Evolutionary conservation across 2,113 vertebrate genomes (phyloP).

Genomic region (Empidonax traillii): DNA sequence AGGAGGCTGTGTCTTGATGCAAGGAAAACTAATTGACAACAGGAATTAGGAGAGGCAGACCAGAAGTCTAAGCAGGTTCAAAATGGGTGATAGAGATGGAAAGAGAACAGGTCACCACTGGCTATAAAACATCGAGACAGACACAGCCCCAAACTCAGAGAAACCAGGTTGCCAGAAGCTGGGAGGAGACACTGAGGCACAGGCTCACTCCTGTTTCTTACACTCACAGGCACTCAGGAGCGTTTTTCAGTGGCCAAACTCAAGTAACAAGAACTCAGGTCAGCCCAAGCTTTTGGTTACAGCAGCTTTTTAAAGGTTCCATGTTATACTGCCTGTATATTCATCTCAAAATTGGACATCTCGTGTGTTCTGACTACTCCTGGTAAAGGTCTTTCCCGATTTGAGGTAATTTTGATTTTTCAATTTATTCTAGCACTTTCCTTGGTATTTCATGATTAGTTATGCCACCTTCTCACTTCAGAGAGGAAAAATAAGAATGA

Average conservation of each 20-base stretch:
- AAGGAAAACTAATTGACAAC: background rate
- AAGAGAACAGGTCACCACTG: background rate
- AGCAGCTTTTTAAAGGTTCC: background rate
- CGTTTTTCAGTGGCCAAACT: background rate
- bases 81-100: background rate
- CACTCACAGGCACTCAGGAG: background rate
- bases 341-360: background rate
- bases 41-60: background rate
- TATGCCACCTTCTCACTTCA: background rate
- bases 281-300: background rate
- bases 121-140: background rate
- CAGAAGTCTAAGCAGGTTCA: background rate
- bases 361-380: background rate
- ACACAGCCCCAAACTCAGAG: background rate
- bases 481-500: background rate
- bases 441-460: background rate
- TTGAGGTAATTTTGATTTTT: background rate
- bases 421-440: background rate
- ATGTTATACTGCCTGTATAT: background rate
- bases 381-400: background rate
- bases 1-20: background rate
- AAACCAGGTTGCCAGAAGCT: background rate
- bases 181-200: background rate
- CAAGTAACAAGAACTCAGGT: background rate
- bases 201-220: background rate